phyloP scores from a whole-genome alignment of 53 echinoderm and acorn worm species.

The Astropecten irregularis region DNA sequence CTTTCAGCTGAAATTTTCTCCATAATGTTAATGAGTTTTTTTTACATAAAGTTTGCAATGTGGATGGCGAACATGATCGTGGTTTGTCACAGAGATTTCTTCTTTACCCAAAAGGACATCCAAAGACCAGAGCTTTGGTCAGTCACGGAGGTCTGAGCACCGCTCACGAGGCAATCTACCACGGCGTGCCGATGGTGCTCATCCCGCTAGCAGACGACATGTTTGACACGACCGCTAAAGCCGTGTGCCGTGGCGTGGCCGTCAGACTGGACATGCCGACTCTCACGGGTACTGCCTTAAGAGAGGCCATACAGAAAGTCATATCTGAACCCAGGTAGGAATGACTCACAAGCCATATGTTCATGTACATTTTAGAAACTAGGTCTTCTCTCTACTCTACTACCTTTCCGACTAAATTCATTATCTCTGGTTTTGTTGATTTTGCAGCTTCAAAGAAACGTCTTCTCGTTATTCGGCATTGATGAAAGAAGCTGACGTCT shows the following conservation, averaged over 20 bases:
- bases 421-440: no score
- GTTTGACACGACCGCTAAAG: not conserved
- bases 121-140: slow-evolving; percentile 22
- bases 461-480: not conserved
- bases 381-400: no score
- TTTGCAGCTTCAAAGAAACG: not conserved
- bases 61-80: no score
- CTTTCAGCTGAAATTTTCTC: no score
- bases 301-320: not conserved
- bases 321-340: slow-evolving; percentile 16
- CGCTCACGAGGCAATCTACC: slow-evolving; percentile 7
- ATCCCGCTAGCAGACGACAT: slow-evolving; percentile 35
- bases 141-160: slow-evolving; percentile 32
- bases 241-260: slow-evolving; percentile 38
- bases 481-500: not conserved
- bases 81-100: no score
- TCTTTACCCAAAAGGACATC: not conserved
- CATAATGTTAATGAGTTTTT: no score
- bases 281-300: not conserved
- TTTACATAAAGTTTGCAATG: no score
- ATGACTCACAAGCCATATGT: no score
- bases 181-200: slow-evolving; percentile 38
- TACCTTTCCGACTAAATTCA: no score
- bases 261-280: slow-evolving; percentile 19
- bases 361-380: no score